Evolutionary conservation across 37 sponge, comb jelly and placozoan species (phyloP), one percentile per base, ranked within the genome.

Genomic region (Haliclona indistincta): DNA sequence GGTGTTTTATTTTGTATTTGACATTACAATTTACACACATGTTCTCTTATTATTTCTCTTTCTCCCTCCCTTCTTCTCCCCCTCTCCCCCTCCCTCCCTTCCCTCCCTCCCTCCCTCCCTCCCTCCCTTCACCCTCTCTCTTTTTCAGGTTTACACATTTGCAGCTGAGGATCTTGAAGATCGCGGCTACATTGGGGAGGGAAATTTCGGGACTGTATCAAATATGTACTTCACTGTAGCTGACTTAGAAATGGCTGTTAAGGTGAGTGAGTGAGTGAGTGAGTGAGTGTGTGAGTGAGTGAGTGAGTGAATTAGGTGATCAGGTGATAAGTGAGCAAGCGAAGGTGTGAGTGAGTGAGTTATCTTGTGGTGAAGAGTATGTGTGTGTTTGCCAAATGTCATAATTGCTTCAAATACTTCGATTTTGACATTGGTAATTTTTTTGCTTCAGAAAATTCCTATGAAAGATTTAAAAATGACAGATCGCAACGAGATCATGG

Each of bases 181-280:
- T 11, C 32, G 63, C 19, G 93, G 91, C 30, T 63, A 58, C 39
- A 56, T 96, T 7, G 97, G 97, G 13, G 79, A 76, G 17, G 97
- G 97, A 2, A 72, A 85, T 23, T 96, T 76, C 54, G 92, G 93
- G 17, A 86, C 89, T 66, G 97, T 96, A 15, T 53, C 64, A 40
- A 93, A 93, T 63, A 96, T 96, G 97, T 43, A 39, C 28, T 76
- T 74, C 39, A 83, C 52, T 5, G 25, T 37, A 36, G 73, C 83
- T 0, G 47, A 82, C 39, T 77, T 64, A 20, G 25, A 32, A 1
- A 96, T 96, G 86, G 97, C 93, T 8, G 90, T 96, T 30, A 96
- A 96, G 81, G 93, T 92, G 40, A 20, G 63, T 77, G 10, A 22
- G 20, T 22, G 11, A 19, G 11, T 28, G 10, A 13, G 19, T 15